phyloP scores from a whole-genome alignment of 1,140 invertebrate species.

The Muscidifurax raptorellus region DNA sequence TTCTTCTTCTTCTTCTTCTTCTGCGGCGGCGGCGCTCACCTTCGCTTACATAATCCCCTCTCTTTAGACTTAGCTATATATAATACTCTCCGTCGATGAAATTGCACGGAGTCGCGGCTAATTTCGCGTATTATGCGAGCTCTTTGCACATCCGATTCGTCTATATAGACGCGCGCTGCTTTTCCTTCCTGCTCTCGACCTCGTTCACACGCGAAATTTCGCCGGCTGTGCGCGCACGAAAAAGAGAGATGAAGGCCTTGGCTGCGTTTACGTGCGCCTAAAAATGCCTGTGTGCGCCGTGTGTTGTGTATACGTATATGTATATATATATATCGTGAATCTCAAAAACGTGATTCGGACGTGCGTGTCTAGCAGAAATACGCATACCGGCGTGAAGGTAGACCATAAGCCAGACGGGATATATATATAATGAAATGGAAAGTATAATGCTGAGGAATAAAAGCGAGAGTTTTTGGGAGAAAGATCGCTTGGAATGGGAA shows the following conservation, averaged over 20 bases:
- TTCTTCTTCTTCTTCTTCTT: conserved; percentile 36
- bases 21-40: neutral
- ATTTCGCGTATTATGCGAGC: neutral
- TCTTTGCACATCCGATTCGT: neutral
- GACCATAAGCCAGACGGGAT: neutral
- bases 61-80: neutral
- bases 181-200: conserved; percentile 6
- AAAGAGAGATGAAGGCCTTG: neutral
- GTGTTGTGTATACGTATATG: neutral
- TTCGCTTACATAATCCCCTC: conserved; percentile 58
- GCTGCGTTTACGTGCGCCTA: neutral
- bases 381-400: neutral
- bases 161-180: neutral
- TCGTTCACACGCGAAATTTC: conserved; percentile 23
- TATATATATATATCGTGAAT: neutral
- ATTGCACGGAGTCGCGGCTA: conserved; percentile 44
- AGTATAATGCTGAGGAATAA: neutral
- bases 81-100: conserved; percentile 41
- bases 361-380: neutral
- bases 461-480: neutral
- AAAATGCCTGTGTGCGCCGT: neutral
- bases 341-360: conserved; percentile 28
- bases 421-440: neutral
- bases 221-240: neutral
- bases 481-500: neutral